Evolutionary conservation across 2,797 vertebrate species (phyloP).

Genomic region (Gephyroberyx darwinii): DNA sequence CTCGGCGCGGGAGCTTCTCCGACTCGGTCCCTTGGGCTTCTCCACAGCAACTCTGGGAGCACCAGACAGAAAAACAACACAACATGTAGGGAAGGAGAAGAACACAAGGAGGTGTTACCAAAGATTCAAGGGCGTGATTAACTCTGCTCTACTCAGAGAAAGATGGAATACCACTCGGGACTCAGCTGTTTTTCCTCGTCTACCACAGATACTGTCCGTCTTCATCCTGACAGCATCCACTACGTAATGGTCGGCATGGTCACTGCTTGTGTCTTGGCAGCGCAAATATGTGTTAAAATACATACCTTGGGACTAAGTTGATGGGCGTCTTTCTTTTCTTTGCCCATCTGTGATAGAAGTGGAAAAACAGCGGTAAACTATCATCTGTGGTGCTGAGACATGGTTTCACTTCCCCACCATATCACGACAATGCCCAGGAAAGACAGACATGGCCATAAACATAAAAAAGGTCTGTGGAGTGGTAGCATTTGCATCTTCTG

Average conservation of each 20-base stretch:
- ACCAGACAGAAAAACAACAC: constrained; percentile 71
- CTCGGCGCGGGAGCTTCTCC: constrained; percentile 95
- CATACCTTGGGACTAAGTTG: constrained; percentile 89
- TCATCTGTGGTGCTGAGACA: constrained; percentile 76
- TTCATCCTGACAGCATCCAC: constrained; percentile 77
- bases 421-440: constrained; percentile 57
- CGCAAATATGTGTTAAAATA: constrained; percentile 79
- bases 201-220: constrained; percentile 85
- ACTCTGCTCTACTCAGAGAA: constrained; percentile 72
- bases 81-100: constrained; percentile 30
- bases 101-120: constrained; percentile 53
- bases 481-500: constrained; percentile 26
- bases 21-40: constrained; percentile 93
- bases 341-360: constrained; percentile 91
- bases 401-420: constrained; percentile 66
- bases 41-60: constrained; percentile 89
- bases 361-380: constrained; percentile 89
- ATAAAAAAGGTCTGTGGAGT: constrained; percentile 44
- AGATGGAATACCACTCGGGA: constrained; percentile 72
- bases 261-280: constrained; percentile 79
- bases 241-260: constrained; percentile 69
- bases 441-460: constrained; percentile 43
- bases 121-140: constrained; percentile 27
- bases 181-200: constrained; percentile 86
- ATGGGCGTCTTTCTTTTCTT: constrained; percentile 90